Evolutionary conservation across 2,113 vertebrate species (phyloP).

Genomic region (Artemisiospiza belli): DNA sequence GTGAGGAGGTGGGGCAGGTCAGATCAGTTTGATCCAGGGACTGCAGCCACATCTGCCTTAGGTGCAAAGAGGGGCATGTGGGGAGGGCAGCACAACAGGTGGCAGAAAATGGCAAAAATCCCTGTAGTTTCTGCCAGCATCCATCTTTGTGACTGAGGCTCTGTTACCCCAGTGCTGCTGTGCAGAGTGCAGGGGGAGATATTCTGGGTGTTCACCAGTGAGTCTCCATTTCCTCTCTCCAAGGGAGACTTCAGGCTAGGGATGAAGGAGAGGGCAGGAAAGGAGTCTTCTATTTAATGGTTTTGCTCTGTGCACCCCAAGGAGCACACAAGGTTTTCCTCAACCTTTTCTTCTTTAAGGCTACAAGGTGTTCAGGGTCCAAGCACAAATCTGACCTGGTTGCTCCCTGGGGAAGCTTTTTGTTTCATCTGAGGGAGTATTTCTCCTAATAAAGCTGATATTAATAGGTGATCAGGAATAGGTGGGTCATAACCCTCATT

Average conservation of each 20-base stretch:
- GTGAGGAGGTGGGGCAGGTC: not conserved
- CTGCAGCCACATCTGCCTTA: not conserved
- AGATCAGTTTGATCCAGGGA: not conserved
- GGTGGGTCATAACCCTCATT: not conserved
- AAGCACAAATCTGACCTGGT: not conserved
- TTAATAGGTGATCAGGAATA: not conserved
- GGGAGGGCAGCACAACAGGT: not conserved
- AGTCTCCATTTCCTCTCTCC: not conserved
- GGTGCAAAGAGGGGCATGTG: not conserved
- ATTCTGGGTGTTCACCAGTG: not conserved
- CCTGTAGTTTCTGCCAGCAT: not conserved
- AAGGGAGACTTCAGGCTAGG: not conserved
- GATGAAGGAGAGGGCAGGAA: not conserved
- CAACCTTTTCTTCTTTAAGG: not conserved
- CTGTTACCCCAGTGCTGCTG: not conserved
- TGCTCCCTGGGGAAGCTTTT: not conserved
- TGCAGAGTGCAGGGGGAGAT: not conserved
- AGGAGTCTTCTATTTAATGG: not conserved
- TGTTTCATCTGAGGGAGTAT: not conserved
- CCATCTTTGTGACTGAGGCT: accelerated
- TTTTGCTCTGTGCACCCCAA: not conserved
- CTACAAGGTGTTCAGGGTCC: not conserved
- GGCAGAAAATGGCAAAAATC: not conserved
- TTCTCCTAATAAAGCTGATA: not conserved
- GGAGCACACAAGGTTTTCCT: not conserved